These are phyloP conservation scores for Bambusicola thoracicus DNA, from an alignment of 2,113 vertebrate genomes.

Conservation along the genomic window DNA sequence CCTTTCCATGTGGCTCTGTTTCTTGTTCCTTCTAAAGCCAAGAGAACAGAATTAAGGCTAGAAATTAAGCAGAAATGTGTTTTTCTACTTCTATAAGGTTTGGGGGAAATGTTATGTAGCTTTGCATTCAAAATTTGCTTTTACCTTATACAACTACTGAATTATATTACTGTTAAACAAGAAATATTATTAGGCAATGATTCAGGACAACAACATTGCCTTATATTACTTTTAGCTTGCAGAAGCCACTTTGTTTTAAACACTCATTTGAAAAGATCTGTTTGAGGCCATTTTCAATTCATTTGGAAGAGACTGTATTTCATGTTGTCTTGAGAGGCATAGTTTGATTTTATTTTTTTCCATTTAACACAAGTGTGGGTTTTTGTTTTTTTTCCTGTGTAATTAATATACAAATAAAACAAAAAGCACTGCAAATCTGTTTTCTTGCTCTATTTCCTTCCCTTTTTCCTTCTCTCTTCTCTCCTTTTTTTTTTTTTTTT, in stretches of 20 bases:
- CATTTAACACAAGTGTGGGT: neutral
- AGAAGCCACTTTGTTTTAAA: neutral
- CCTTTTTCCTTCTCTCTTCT: neutral
- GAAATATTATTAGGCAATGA: neutral
- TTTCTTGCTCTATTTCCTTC: fast-evolving
- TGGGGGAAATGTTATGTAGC: neutral
- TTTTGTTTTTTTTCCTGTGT: neutral
- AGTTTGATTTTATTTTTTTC: neutral
- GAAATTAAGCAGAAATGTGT: neutral
- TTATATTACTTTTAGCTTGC: neutral
- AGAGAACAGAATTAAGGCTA: neutral
- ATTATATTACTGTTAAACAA: neutral
- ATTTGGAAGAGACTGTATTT: neutral
- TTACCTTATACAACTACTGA: neutral
- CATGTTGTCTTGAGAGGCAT: neutral
- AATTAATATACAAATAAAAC: neutral
- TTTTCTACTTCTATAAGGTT: neutral
- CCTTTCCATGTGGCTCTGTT: slow-evolving; percentile 27
- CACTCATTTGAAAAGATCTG: neutral
- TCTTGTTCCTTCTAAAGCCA: neutral
- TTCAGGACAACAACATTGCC: neutral
- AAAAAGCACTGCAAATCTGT: neutral
- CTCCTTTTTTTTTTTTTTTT: fast-evolving
- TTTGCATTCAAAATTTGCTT: neutral
- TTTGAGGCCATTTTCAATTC: neutral